Evolutionary conservation across 1,140 invertebrate species (phyloP).

Genomic region (Tetramorium simillimum): DNA sequence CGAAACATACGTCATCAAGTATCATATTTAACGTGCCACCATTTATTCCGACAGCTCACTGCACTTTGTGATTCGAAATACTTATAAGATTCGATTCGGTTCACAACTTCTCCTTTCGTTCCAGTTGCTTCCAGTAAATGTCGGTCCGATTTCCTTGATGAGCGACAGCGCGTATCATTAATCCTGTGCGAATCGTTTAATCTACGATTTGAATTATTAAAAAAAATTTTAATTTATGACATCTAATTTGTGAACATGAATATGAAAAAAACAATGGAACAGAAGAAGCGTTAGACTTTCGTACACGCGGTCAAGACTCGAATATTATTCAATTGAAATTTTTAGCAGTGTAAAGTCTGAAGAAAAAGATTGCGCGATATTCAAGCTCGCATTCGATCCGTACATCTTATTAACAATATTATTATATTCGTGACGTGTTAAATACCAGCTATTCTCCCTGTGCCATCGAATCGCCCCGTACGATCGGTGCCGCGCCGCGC

Average conservation of each 20-base stretch:
- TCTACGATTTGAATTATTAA: neutral
- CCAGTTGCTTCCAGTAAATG: neutral
- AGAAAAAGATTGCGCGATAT: neutral
- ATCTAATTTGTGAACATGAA: neutral
- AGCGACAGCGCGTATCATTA: neutral
- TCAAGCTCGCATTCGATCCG: neutral
- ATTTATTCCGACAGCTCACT: constrained; percentile 25
- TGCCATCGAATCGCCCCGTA: constrained; percentile 3
- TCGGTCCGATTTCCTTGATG: neutral
- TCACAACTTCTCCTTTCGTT: neutral
- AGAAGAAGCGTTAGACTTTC: neutral
- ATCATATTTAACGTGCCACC: neutral
- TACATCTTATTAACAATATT: neutral
- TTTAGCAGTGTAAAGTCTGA: neutral
- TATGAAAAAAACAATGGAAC: neutral
- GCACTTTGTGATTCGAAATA: neutral
- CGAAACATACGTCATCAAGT: neutral
- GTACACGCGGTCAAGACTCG: neutral
- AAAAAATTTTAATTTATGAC: neutral
- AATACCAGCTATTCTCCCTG: neutral
- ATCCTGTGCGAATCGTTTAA: neutral
- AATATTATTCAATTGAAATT: neutral
- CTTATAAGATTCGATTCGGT: neutral
- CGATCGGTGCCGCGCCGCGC: constrained; percentile 24
- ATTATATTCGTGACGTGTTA: neutral